phyloP scores from a whole-genome alignment of 35 echinoderm and acorn worm genomes.

The Patiria miniata region DNA sequence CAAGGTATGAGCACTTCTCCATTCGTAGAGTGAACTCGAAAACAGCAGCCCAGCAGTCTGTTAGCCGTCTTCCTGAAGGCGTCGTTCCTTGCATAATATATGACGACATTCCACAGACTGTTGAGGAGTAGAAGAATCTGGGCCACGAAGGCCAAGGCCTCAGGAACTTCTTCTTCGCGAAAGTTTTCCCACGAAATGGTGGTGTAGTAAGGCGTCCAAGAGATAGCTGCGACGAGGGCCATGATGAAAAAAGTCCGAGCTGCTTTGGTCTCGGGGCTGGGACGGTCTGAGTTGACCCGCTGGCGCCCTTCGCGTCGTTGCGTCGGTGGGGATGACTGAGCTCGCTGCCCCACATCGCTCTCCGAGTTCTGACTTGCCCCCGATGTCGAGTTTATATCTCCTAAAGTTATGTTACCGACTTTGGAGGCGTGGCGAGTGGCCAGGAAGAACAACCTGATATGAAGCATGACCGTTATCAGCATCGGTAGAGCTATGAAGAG shows the following conservation, averaged over 20 bases:
- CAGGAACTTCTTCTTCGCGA: background rate
- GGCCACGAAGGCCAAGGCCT: background rate
- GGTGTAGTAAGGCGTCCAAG: slow-evolving; percentile 1
- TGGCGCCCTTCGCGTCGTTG: background rate
- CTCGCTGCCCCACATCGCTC: background rate
- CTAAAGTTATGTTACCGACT: background rate
- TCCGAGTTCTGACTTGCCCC: background rate
- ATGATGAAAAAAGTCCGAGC: slow-evolving; percentile 9
- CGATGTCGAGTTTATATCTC: background rate
- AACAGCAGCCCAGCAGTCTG: background rate
- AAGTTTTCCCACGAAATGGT: slow-evolving; percentile 14
- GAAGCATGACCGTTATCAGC: background rate
- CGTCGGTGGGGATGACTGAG: background rate
- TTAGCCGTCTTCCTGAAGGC: background rate
- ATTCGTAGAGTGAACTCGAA: background rate
- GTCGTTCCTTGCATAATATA: slow-evolving; percentile 4
- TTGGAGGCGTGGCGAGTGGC: slow-evolving; percentile 8
- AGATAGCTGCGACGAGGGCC: background rate
- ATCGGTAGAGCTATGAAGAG: slow-evolving; percentile 1
- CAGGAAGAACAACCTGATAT: background rate
- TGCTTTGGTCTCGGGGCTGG: background rate
- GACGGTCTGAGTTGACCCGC: background rate
- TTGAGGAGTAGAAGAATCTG: slow-evolving; percentile 17
- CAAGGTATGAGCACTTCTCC: background rate
- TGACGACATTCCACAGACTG: slow-evolving; percentile 23